Evolutionary conservation across 2,113 vertebrate genomes (phyloP).

Genomic region (Toxotes chatareus): DNA sequence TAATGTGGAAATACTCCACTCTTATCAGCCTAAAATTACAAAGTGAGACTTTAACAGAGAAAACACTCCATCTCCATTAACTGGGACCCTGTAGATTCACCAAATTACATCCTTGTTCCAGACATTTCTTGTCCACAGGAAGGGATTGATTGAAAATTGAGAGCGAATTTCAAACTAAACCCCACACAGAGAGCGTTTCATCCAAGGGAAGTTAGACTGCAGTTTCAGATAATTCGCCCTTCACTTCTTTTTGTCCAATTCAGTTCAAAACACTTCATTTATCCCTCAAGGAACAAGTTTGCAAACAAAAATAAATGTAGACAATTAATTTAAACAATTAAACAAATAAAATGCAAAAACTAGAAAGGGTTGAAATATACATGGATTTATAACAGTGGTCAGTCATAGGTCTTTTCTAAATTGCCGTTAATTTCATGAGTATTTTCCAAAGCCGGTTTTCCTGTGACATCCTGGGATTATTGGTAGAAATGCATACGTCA

Average conservation of each 20-base stretch:
- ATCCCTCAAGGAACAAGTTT: neutral
- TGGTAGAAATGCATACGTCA: neutral
- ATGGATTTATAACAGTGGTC: no score
- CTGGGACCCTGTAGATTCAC: conserved; percentile 39
- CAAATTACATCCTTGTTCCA: conserved; percentile 8
- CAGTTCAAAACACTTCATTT: neutral
- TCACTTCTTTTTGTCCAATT: neutral
- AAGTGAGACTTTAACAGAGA: conserved; percentile 30
- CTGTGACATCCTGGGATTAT: neutral
- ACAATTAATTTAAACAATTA: neutral
- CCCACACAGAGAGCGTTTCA: neutral
- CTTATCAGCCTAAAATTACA: conserved; percentile 41
- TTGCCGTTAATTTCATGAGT: no score
- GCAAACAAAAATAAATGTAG: neutral
- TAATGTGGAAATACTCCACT: conserved; percentile 42
- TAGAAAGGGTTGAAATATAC: neutral
- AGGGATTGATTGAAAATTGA: conserved; percentile 40
- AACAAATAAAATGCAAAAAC: neutral
- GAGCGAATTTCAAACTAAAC: neutral
- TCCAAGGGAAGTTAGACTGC: neutral
- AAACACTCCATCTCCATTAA: conserved; percentile 49
- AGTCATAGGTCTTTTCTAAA: neutral
- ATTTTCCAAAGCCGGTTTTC: neutral
- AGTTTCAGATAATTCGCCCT: neutral
- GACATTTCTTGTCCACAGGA: conserved; percentile 18